Evolutionary conservation across 2,888 invertebrate genomes (phyloP).

Genomic region (Orchesella flavescens): DNA sequence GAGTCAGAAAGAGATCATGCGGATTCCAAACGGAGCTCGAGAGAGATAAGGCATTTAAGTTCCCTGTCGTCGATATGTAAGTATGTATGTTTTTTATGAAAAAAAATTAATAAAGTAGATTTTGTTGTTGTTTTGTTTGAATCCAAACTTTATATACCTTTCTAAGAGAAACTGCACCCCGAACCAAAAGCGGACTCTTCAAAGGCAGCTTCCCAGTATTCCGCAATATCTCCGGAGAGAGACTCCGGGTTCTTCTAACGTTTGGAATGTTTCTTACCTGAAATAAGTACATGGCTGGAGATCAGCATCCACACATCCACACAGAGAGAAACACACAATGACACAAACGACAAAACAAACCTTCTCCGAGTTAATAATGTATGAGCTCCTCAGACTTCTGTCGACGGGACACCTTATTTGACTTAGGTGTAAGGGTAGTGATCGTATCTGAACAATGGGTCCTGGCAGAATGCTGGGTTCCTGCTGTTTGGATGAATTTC

Average conservation of each 20-base stretch:
- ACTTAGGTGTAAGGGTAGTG: slow-evolving; percentile 66
- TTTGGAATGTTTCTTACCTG: slow-evolving; percentile 46
- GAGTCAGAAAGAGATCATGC: no score
- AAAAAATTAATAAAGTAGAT: no score
- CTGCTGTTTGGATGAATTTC: background rate
- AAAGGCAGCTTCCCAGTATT: slow-evolving; percentile 61
- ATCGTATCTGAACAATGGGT: slow-evolving; percentile 69
- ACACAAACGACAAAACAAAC: slow-evolving; percentile 63
- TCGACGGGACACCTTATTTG: slow-evolving; percentile 56
- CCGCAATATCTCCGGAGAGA: slow-evolving; percentile 69
- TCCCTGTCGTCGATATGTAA: no score
- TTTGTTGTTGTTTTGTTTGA: no score
- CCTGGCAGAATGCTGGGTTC: slow-evolving; percentile 33
- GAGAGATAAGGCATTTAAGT: no score
- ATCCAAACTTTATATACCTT: no score
- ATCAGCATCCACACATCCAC: no score
- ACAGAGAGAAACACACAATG: no score
- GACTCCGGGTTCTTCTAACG: slow-evolving; percentile 66
- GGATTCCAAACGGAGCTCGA: no score
- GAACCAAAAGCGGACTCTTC: slow-evolving; percentile 62
- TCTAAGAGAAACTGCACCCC: slow-evolving; percentile 46
- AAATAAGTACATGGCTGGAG: no score
- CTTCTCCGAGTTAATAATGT: slow-evolving; percentile 67
- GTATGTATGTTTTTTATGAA: no score
- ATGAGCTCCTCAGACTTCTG: slow-evolving; percentile 51